A percentile compares a stretch with the other conserved stretches of the same genome.
These are phyloP conservation scores for Pocillopora damicornis DNA, from an alignment of 64 coral and sea anemone genomes.

Conservation along the genomic window DNA sequence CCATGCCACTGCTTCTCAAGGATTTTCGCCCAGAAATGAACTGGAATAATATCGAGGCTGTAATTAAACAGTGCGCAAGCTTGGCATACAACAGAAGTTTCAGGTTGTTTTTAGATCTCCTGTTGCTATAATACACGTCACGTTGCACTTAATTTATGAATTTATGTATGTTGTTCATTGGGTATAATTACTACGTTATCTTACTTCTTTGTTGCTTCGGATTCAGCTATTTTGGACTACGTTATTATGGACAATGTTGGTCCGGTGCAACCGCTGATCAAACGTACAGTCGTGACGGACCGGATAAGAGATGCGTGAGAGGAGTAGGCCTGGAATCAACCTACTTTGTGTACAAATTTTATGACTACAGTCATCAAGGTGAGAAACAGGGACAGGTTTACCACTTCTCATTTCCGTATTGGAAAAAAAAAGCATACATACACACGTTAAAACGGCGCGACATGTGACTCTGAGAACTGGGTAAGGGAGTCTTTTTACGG, in stretches of 20 bases:
- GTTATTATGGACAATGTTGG: constrained; percentile 57
- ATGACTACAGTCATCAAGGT: constrained; percentile 43
- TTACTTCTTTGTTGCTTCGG: neutral
- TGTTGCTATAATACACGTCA: neutral
- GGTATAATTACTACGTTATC: too few species aligned
- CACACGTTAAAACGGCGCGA: too few species aligned
- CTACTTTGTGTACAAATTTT: constrained; percentile 55
- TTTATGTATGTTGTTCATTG: neutral
- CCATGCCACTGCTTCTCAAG: constrained; percentile 51
- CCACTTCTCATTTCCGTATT: neutral
- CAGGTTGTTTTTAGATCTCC: neutral
- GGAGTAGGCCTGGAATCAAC: constrained; percentile 43
- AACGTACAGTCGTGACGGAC: constrained; percentile 58
- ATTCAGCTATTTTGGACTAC: constrained; percentile 47
- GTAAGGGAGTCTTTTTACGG: too few species aligned
- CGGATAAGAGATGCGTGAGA: constrained; percentile 7
- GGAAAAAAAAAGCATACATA: too few species aligned
- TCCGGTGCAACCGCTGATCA: constrained; percentile 47
- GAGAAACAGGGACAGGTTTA: neutral
- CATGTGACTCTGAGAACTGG: too few species aligned
- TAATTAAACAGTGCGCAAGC: constrained; percentile 27
- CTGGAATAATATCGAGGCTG: constrained; percentile 52
- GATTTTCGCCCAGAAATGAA: constrained; percentile 52
- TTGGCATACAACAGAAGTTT: constrained; percentile 23
- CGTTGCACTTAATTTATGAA: neutral